Conservation (phyloP, 2,797 vertebrate species). For the Enteromius afrohamiltoni region DNA sequence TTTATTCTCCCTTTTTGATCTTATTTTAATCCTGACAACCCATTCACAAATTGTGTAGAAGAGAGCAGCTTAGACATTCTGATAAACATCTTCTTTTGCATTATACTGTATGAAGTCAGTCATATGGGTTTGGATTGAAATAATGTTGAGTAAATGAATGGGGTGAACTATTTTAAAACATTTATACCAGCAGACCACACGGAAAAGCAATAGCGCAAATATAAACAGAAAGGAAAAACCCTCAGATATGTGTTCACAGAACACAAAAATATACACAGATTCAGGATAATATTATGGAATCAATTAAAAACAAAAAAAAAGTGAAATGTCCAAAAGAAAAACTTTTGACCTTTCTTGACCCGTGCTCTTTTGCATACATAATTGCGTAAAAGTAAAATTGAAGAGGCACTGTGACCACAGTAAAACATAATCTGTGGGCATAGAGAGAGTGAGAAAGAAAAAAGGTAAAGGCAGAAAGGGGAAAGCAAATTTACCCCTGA, state of each 20-base stretch:
- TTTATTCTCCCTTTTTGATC: neutral
- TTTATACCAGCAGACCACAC: slow-evolving; percentile 21
- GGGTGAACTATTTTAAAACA: slow-evolving; percentile 12
- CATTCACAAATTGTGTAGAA: slow-evolving; percentile 1
- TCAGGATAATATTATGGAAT: slow-evolving; percentile 19
- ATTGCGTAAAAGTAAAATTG: slow-evolving; percentile 54
- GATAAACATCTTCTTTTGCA: neutral
- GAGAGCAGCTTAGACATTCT: slow-evolving; percentile 10
- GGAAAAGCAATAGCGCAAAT: slow-evolving; percentile 5
- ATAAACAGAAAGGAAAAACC: slow-evolving; percentile 11
- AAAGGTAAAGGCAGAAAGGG: slow-evolving; percentile 18
- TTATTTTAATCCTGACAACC: neutral
- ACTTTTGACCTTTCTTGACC: slow-evolving; percentile 62
- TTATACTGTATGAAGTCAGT: neutral
- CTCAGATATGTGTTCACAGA: slow-evolving; percentile 6
- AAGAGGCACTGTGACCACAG: slow-evolving; percentile 26
- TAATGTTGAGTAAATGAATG: neutral
- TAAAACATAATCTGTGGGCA: slow-evolving; percentile 46
- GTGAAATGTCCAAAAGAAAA: slow-evolving; percentile 30
- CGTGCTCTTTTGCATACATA: slow-evolving; percentile 52
- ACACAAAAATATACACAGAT: slow-evolving; percentile 12
- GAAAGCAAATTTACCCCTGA: slow-evolving; percentile 27
- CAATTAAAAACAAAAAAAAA: neutral
- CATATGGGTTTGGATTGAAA: neutral
- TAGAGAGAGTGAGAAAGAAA: slow-evolving; percentile 16